Conservation (phyloP, 2,888 invertebrate genomes). For the Maniola hyperantus region DNA sequence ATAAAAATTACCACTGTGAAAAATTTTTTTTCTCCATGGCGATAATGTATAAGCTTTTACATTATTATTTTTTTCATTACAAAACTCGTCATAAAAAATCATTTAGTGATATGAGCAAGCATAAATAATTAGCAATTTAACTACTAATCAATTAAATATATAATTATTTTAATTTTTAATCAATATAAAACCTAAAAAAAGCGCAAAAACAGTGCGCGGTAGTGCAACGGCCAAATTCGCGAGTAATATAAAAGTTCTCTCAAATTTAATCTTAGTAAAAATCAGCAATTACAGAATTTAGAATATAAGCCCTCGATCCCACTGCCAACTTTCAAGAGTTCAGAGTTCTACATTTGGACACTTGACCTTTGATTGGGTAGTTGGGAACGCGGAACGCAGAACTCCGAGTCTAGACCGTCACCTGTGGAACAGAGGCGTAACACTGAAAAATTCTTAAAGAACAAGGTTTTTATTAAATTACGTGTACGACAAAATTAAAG, state of each 20-base stretch:
- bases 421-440: background rate
- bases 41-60: too few species aligned
- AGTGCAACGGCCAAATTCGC: conserved; percentile 41
- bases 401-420: background rate
- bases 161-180: conserved; percentile 2
- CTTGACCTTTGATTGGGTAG: too few species aligned
- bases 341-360: background rate
- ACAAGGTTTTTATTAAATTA: conserved; percentile 10
- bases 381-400: background rate
- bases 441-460: conserved; percentile 3
- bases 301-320: background rate
- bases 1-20: conserved; percentile 20
- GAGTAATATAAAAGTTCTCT: conserved; percentile 36
- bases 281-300: conserved; percentile 15
- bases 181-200: background rate
- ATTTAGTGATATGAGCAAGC: background rate
- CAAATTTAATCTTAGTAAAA: conserved; percentile 12
- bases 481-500: conserved; percentile 6
- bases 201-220: conserved; percentile 42
- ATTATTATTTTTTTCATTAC: background rate
- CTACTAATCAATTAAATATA: background rate
- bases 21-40: too few species aligned
- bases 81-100: background rate
- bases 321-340: background rate
- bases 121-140: background rate